Evolutionary conservation across 2,888 invertebrate species (phyloP), one percentile per base, ranked within the genome.

Genomic region (Melanotus villosus): DNA sequence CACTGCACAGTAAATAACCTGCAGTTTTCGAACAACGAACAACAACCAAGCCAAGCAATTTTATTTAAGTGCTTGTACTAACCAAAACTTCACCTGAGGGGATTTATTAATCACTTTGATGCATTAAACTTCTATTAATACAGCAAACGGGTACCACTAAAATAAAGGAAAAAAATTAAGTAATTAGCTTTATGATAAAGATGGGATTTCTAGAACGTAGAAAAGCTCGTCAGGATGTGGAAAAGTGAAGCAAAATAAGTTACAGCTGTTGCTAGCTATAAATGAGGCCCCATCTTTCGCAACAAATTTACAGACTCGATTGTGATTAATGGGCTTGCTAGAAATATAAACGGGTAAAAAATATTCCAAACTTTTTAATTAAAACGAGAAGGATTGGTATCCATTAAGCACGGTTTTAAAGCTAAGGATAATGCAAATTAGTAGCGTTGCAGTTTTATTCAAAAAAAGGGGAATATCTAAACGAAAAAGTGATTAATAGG

Each of bases 271-370:
- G 16, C 52, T 32, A 16, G 32, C 52, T 26, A 52, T 52, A 52
- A 52, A 52, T 52, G 52, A 52, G 52, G 12, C 52, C 23, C 52
- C 52, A 52, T 52, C 52, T 52, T 52, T 52, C 52, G 52, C 52
- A 52, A 52, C 52, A 52, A 52, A 52, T 52, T 52, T 34, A 52
- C 52, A 52, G 52, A 10, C 52, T 23, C 52, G 52, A 52, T 52
- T 52, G 52, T 52, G 52, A 52, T 52, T 52, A 52, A 52, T 52
- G 52, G 23, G 32, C 52, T 10, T 9, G 16, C 34, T 52, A 32
- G 52, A 52, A 52, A 52, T 52, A 52, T 52, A 26, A 52, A 52
- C 52, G 32, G 18, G 14, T 18, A 43, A 52, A 52, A 52, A 52
- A 52, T 52, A 32, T 12, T n/a, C 10, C 10, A 21, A 21, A 47